These are phyloP conservation scores for Daboia siamensis DNA, from an alignment of 2,113 vertebrate species.

Conservation along the genomic window DNA sequence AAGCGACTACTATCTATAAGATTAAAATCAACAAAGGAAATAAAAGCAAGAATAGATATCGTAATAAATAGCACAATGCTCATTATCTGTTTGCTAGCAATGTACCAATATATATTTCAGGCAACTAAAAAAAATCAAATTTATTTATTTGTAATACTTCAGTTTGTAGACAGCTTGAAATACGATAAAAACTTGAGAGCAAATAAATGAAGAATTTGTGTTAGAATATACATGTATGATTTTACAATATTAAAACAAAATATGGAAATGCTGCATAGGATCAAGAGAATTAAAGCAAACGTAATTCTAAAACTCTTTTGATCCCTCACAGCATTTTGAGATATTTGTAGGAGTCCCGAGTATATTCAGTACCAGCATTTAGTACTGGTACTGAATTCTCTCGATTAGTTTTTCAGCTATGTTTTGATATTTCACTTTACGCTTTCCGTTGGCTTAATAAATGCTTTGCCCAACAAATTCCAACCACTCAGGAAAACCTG, in stretches of 20 bases:
- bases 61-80: not conserved
- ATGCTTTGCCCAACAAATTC: not conserved
- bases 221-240: not conserved
- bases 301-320: not conserved
- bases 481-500: not conserved
- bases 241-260: not conserved
- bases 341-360: not conserved
- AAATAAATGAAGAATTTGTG: not conserved
- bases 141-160: not conserved
- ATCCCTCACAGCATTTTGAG: not conserved
- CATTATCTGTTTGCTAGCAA: not conserved
- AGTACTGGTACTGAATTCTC: not conserved
- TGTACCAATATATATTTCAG: not conserved
- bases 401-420: not conserved
- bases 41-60: not conserved
- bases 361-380: not conserved
- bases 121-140: slow-evolving; percentile 1
- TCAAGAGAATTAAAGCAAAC: not conserved
- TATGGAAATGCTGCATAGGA: not conserved
- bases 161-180: not conserved
- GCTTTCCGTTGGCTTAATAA: not conserved
- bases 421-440: not conserved
- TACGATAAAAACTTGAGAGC: not conserved
- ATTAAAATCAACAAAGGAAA: not conserved
- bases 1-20: not conserved